These are phyloP conservation scores for Corythoichthys intestinalis DNA, from an alignment of 2,113 vertebrate genomes.

Conservation along the genomic window DNA sequence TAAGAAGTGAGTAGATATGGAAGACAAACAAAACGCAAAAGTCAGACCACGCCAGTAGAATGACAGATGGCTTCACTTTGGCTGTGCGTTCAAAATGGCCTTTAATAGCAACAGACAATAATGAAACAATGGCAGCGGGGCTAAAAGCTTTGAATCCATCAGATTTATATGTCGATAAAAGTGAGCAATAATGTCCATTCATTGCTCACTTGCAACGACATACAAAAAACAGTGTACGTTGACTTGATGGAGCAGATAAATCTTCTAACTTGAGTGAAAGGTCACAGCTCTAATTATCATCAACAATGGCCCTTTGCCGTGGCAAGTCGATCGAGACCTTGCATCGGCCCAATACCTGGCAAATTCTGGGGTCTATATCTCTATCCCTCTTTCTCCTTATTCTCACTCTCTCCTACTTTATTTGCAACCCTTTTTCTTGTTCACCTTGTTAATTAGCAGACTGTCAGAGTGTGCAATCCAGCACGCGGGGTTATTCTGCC, in stretches of 20 bases:
- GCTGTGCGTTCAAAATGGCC: neutral
- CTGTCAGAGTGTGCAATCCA: too few species aligned
- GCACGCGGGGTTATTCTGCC: too few species aligned
- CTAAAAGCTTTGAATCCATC: neutral
- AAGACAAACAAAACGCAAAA: conserved; percentile 18
- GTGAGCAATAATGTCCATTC: conserved; percentile 7
- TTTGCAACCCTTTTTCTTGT: neutral
- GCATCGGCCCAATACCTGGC: conserved; percentile 11
- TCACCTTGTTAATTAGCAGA: neutral
- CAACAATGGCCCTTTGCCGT: conserved; percentile 57
- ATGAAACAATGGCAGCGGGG: neutral
- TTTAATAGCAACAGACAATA: neutral
- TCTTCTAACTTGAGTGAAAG: conserved; percentile 46
- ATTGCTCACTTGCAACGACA: conserved; percentile 16
- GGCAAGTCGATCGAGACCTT: conserved; percentile 60
- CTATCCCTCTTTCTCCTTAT: neutral
- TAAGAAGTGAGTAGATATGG: neutral
- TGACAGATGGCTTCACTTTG: neutral
- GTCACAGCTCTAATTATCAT: conserved; percentile 62
- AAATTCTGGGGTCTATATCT: conserved; percentile 12
- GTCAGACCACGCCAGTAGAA: conserved; percentile 2
- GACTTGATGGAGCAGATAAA: conserved; percentile 45
- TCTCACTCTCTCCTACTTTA: neutral
- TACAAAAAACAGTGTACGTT: conserved; percentile 26
- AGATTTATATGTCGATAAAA: conserved; percentile 10